Conservation (phyloP, 2,888 invertebrate species). For the Notodonta ziczac region DNA sequence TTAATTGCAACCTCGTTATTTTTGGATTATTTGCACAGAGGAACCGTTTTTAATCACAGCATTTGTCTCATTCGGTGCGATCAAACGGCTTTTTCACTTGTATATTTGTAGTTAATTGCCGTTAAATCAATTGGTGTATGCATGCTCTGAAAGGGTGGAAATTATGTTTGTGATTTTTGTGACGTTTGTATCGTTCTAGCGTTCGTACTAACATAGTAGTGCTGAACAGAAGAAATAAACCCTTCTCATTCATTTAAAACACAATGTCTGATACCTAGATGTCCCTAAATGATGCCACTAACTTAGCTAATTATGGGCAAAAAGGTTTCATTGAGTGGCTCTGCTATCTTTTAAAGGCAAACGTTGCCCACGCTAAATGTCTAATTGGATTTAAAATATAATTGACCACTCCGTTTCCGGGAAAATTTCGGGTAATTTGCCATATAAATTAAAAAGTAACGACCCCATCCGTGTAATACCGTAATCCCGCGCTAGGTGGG, state of each 20-base stretch:
- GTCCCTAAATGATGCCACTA: too few relatives aligned
- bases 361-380: too few relatives aligned
- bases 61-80: conserved; percentile 50
- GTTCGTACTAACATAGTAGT: too few relatives aligned
- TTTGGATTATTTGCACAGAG: conserved; percentile 80
- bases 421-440: not conserved
- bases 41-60: conserved; percentile 64
- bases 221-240: too few relatives aligned
- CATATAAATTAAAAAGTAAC: conserved; percentile 20
- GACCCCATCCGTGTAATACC: conserved; percentile 14
- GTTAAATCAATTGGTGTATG: conserved; percentile 52
- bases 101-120: conserved; percentile 66
- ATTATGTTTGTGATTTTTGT: conserved; percentile 10
- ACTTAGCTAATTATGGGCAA: too few relatives aligned
- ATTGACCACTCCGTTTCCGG: not conserved
- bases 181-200: too few relatives aligned
- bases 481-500: conserved; percentile 25
- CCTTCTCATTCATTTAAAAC: too few relatives aligned
- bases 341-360: too few relatives aligned
- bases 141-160: conserved; percentile 27
- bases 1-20: conserved; percentile 83
- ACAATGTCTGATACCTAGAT: too few relatives aligned
- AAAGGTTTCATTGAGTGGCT: too few relatives aligned
- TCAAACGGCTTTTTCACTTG: conserved; percentile 60
- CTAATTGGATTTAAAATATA: not conserved